phyloP scores from a whole-genome alignment of 2,797 vertebrate genomes.

The Aythya fuligula region DNA sequence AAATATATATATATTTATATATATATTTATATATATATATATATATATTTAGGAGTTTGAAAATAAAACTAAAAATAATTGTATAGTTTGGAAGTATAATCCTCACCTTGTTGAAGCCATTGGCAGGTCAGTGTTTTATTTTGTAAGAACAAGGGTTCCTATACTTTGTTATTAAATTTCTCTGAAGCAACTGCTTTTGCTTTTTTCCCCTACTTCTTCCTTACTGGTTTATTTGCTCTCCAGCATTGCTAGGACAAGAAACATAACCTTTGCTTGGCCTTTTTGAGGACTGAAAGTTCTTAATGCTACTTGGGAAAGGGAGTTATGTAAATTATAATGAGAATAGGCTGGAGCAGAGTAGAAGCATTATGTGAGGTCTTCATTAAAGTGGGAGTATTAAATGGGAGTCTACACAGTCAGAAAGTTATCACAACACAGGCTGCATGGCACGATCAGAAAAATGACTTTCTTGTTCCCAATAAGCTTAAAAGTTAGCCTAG shows the following conservation, averaged over 20 bases:
- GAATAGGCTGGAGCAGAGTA: not conserved
- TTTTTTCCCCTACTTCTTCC: not conserved
- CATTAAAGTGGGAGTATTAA: not conserved
- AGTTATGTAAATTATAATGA: not conserved
- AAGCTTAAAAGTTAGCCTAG: not conserved
- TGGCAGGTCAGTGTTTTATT: not conserved
- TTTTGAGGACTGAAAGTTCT: not conserved
- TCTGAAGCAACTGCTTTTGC: not conserved
- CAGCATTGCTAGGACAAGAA: not conserved
- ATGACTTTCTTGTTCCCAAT: not conserved
- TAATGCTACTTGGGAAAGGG: not conserved
- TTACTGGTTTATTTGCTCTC: not conserved
- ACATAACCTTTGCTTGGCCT: not conserved
- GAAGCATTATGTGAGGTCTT: not conserved
- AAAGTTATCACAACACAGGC: not conserved
- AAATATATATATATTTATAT: not conserved
- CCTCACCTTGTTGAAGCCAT: not conserved
- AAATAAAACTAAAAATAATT: not conserved
- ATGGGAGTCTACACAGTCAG: not conserved
- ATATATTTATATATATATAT: not conserved
- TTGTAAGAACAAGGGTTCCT: not conserved
- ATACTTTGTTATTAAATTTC: not conserved
- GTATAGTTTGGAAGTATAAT: not conserved
- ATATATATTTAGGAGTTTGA: not conserved
- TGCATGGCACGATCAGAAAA: not conserved